These are phyloP conservation scores for Nowickia ferox DNA, from an alignment of 2,888 invertebrate species.

Conservation along the genomic window DNA sequence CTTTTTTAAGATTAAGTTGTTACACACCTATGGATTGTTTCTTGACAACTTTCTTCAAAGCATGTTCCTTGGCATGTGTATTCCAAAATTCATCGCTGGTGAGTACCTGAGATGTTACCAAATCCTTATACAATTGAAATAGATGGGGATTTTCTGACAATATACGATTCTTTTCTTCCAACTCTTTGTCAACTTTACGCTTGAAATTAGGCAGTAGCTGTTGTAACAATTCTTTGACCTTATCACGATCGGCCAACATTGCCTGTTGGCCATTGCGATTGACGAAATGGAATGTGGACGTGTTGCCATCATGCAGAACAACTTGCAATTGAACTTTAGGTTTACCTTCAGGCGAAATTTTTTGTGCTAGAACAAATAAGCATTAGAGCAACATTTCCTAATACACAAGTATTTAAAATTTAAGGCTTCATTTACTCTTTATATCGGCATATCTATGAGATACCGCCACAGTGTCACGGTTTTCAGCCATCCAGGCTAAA, in stretches of 20 bases:
- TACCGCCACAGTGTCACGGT: slow-evolving; percentile 94
- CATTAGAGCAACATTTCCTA: background rate
- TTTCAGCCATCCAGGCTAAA: slow-evolving; percentile 97
- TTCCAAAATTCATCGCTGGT: slow-evolving; percentile 99
- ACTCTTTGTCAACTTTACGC: slow-evolving; percentile 93
- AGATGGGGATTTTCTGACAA: slow-evolving; percentile 95
- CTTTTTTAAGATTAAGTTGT: background rate
- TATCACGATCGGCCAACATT: slow-evolving; percentile 95
- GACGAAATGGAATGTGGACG: slow-evolving; percentile 98
- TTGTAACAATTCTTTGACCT: slow-evolving; percentile 95
- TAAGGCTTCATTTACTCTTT: slow-evolving; percentile 98
- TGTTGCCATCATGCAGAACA: slow-evolving; percentile 95
- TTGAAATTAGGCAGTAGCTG: slow-evolving; percentile 96
- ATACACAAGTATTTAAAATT: background rate
- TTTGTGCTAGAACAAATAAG: slow-evolving; percentile 89
- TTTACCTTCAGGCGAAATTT: slow-evolving; percentile 98
- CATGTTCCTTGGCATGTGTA: slow-evolving; percentile 92
- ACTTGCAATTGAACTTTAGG: slow-evolving; percentile 99
- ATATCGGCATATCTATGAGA: slow-evolving; percentile 98
- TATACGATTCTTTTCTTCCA: slow-evolving; percentile 95
- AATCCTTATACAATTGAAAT: slow-evolving; percentile 96
- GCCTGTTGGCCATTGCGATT: slow-evolving; percentile 92
- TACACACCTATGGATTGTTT: slow-evolving; percentile 92
- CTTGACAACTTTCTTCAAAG: slow-evolving; percentile 88
- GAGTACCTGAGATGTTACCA: slow-evolving; percentile 97